Conservation (phyloP, 2,888 invertebrate genomes). For the Hipparchia semele region DNA sequence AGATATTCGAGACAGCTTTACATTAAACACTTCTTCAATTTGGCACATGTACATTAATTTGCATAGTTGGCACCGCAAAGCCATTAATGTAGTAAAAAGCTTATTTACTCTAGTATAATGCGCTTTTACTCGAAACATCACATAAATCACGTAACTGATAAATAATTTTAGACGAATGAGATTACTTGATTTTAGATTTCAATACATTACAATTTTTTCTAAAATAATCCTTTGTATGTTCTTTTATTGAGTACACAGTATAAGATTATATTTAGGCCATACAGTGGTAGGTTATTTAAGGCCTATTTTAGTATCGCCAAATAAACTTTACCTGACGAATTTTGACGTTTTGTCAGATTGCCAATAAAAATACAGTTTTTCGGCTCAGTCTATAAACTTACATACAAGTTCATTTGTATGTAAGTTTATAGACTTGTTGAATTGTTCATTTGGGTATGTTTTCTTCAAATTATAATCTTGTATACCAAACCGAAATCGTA, state of each 20-base stretch:
- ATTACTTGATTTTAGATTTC: not conserved
- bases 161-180: constrained; percentile 15
- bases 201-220: not conserved
- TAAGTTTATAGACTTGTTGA: too few species aligned
- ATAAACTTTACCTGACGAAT: too few species aligned
- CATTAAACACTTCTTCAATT: constrained; percentile 16
- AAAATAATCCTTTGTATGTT: not conserved
- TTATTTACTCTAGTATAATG: constrained; percentile 29
- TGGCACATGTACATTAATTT: constrained; percentile 24
- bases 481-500: not conserved
- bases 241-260: too few species aligned
- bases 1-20: not conserved
- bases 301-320: not conserved
- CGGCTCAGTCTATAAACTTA: not conserved
- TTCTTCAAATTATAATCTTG: not conserved
- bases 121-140: constrained; percentile 1
- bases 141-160: constrained; percentile 16
- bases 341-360: too few species aligned
- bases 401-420: too few species aligned
- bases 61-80: constrained; percentile 27
- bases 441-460: not conserved
- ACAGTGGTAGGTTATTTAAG: not conserved
- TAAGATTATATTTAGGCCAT: too few species aligned
- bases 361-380: not conserved
- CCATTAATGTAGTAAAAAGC: constrained; percentile 27